phyloP scores from a whole-genome alignment of 2,797 vertebrate genomes.

The Antrozous pallidus region DNA sequence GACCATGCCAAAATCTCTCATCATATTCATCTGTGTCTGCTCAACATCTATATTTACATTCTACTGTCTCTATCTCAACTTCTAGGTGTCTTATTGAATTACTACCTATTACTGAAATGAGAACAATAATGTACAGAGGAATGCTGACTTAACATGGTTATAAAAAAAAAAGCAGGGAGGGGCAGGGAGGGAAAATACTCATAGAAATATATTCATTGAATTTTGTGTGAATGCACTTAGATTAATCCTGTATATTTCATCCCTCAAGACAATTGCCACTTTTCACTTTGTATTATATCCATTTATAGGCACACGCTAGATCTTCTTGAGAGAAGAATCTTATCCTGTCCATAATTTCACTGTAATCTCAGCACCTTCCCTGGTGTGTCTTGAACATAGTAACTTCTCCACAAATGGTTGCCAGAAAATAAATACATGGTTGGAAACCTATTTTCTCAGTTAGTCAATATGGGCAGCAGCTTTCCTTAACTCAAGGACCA shows the following conservation, averaged over 20 bases:
- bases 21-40: neutral
- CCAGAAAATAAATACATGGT: neutral
- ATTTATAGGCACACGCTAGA: neutral
- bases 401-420: neutral
- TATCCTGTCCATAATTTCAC: neutral
- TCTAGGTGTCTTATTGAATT: slow-evolving; percentile 23
- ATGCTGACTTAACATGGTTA: neutral
- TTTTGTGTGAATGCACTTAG: neutral
- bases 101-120: neutral
- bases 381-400: neutral
- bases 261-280: neutral
- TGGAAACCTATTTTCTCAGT: neutral
- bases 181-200: neutral
- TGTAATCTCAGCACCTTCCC: neutral
- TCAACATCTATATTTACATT: neutral
- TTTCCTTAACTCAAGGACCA: slow-evolving; percentile 8
- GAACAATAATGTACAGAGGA: neutral
- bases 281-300: neutral
- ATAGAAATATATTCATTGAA: neutral
- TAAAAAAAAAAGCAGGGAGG: neutral
- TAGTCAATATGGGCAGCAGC: neutral
- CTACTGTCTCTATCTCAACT: neutral
- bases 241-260: neutral
- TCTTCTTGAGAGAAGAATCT: neutral
- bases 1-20: neutral